These are phyloP conservation scores for Pelusios castaneus DNA, from an alignment of 2,113 vertebrate species.

Conservation along the genomic window DNA sequence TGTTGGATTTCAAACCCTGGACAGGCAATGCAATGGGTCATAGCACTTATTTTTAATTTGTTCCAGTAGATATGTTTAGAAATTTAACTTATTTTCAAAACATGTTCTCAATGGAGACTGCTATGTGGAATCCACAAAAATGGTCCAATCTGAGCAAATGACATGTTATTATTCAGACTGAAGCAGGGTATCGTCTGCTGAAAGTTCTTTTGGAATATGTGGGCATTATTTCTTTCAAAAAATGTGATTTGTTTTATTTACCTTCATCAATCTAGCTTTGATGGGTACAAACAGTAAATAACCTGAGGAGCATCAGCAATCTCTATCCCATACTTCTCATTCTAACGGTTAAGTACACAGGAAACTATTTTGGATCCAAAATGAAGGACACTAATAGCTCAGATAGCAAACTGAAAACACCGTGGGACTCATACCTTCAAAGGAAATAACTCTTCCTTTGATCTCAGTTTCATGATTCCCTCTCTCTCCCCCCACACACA, in stretches of 20 bases:
- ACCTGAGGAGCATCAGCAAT: rapidly evolving
- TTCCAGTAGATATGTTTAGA: background rate
- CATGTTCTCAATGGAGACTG: background rate
- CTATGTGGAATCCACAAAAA: slow-evolving; percentile 2
- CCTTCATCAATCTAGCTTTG: no score
- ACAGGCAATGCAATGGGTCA: background rate
- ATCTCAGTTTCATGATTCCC: background rate
- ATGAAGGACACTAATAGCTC: rapidly evolving
- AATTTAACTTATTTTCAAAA: slow-evolving; percentile 23
- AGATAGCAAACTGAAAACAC: background rate
- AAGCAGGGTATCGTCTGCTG: slow-evolving; percentile 5
- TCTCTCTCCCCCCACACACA: no score
- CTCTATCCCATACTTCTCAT: background rate
- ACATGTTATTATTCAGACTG: slow-evolving; percentile 31
- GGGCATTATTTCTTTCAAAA: no score
- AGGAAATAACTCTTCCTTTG: background rate
- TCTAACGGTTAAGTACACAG: rapidly evolving
- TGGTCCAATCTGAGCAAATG: slow-evolving; percentile 45
- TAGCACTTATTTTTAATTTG: background rate
- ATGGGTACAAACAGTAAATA: background rate
- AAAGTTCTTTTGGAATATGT: background rate
- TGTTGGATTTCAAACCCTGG: background rate
- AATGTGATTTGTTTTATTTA: no score
- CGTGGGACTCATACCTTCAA: background rate
- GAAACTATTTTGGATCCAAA: background rate